Evolutionary conservation across 2,113 vertebrate genomes (phyloP), one percentile per base, ranked within the genome.

Genomic region (Lota lota): DNA sequence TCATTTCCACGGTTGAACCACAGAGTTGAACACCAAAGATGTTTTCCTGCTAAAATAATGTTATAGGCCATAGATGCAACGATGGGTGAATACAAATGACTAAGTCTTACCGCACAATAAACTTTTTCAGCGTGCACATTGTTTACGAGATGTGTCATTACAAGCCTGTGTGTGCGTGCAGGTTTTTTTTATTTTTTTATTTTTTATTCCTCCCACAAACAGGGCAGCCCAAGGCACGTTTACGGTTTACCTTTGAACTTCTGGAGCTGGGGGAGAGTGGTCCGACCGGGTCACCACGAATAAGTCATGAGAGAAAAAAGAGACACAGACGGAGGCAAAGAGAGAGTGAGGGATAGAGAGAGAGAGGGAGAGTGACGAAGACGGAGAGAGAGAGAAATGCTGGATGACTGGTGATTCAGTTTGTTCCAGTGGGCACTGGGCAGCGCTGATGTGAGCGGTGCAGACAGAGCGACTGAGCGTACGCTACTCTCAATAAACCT

Each of bases 381-480:
- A 76, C 66, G 36, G 21, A 76, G 69, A 51, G 60, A 66, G 50
- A 63, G 51, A 28, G 62, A 63, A 10, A 63, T 47, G 56, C 16
- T 22, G 47, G 20, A 18, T 71, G 74, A 66, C 69, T 75, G 84
- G 79, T 85, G 82, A 89, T 85, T 88, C 77, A 76, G 53, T 77
- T 78, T 75, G 79, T 86, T 54, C 69, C 54, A 51, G 56, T 64
- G 84, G 75, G 77, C 54, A 51, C 47, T 64, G 84, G 75, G 75
- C 72, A 81, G 68, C 82, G 67, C 74, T 89, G 88, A 88, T 83
- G 80, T 86, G 79, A 87, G 72, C 74, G 76, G 75, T 83, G 76
- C 82, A 88, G 80, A 83, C 84, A 85, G 81, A 80, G 74, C 67
- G 75, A 84, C 77, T 83, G 79, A 80, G 74, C 76, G 79, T 81